A percentile compares a stretch with the other conserved stretches of the same genome.
Conservation (phyloP, 2,797 vertebrate genomes). For the Capromys pilorides region DNA sequence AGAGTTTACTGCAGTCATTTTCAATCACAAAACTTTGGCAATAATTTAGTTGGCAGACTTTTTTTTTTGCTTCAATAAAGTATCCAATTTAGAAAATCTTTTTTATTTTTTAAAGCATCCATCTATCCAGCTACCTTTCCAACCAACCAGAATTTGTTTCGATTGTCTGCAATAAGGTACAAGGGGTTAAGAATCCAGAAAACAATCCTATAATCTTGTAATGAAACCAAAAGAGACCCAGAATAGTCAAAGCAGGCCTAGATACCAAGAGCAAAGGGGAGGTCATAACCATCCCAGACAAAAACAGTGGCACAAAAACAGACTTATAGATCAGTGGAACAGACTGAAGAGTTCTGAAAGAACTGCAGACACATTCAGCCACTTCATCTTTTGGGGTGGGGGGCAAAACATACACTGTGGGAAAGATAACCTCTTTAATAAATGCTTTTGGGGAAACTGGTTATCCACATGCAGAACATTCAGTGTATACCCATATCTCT, state of each 20-base stretch:
- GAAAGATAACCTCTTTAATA: neutral
- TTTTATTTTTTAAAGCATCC: slow-evolving; percentile 13
- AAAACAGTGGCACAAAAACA: neutral
- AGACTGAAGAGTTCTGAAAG: neutral
- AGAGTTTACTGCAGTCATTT: slow-evolving; percentile 18
- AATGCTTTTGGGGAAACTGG: neutral
- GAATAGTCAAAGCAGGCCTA: neutral
- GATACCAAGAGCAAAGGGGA: neutral
- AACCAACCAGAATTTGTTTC: neutral
- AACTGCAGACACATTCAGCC: neutral
- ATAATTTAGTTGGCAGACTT: neutral
- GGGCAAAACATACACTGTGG: neutral
- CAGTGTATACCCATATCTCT: neutral
- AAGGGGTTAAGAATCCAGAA: neutral
- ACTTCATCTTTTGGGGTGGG: neutral
- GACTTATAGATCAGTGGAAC: neutral
- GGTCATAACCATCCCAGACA: neutral
- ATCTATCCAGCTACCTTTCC: neutral
- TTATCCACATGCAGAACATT: neutral
- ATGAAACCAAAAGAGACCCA: neutral
- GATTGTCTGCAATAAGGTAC: neutral
- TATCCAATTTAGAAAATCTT: slow-evolving; percentile 24
- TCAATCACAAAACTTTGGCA: neutral
- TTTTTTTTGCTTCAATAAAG: neutral
- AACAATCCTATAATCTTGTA: neutral